Evolutionary conservation across 1,140 invertebrate species (phyloP), one percentile per base, ranked within the genome.

Genomic region (Panonychus citri): DNA sequence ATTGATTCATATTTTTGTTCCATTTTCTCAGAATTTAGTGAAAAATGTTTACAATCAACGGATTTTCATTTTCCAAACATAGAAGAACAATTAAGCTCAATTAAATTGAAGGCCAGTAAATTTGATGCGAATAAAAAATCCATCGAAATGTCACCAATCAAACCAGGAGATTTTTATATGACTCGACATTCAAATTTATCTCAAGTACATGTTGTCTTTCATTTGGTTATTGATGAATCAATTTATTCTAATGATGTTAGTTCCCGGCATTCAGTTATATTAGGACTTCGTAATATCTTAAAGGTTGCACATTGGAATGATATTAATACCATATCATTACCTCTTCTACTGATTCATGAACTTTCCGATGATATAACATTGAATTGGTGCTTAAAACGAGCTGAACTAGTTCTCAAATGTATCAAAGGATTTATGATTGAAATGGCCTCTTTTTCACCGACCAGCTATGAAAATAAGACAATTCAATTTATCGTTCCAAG

Each of bases 361-460:
- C 59, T 61, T 60, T 58, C 56, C 25, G 61, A 61, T 83, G 85
- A 90, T 64, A 95, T 95, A 87, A 96, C 89, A 3, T 82, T 90
- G 40, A 79, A 80, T 21, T 97, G 91, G 91, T 96, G 91, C 69
- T 77, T 86, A 62, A 85, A 88, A 66, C 71, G 94, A 63, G 91
- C 91, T 0, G 94, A 98, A 71, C 71, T 98, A 57, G 82, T 97
- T 57, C 89, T 94, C 64, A 98, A 98, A 71, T 98, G 93, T 73
- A 83, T 95, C 21, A 98, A 98, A 76, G 94, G 93, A 1, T 98
- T 96, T 68, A 91, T 97, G 85, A 94, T 98, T 68, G 93, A 97
- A 74, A 90, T 90, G 77, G 81, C 85, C 7, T 85, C 82, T 1
- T 48, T 85, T 80, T 80, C 72, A 30, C 72, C 71, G 65, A 85